A percentile compares a stretch with the other conserved stretches of the same genome.
Evolutionary conservation across 1,140 invertebrate species (phyloP).

Genomic region (Palaemon carinicauda): DNA sequence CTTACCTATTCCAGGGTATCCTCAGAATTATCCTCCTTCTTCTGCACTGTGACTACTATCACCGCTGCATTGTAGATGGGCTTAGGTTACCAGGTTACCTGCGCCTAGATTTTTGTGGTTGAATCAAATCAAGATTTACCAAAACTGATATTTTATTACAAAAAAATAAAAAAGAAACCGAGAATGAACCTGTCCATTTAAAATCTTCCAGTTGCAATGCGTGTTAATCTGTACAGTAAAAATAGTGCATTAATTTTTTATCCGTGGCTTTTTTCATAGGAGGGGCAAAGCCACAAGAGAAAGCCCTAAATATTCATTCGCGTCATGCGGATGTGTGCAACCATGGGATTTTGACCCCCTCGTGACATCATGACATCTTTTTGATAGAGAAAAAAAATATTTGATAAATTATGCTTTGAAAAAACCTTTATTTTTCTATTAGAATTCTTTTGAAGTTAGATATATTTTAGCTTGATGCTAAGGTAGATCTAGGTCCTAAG

Average conservation of each 20-base stretch:
- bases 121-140: conserved; percentile 44
- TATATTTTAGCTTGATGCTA: conserved; percentile 29
- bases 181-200: conserved; percentile 34
- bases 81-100: conserved; percentile 29
- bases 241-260: neutral
- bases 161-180: conserved; percentile 22
- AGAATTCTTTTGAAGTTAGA: conserved; percentile 5
- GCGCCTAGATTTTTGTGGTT: conserved; percentile 39
- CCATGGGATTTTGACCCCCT: too few species aligned
- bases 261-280: neutral
- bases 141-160: conserved; percentile 39
- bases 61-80: conserved; percentile 36
- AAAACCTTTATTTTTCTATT: conserved; percentile 25
- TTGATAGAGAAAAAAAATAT: too few species aligned
- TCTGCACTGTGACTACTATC: conserved; percentile 40
- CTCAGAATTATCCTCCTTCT: conserved; percentile 27
- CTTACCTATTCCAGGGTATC: conserved; percentile 31
- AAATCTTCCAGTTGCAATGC: conserved; percentile 38
- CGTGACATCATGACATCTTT: too few species aligned
- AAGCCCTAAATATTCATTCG: too few species aligned
- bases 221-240: neutral
- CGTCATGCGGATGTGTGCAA: too few species aligned
- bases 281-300: too few species aligned
- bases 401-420: neutral
- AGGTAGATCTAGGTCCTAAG: neutral